These are phyloP conservation scores for Chelonia mydas DNA, from an alignment of 2,797 vertebrate species.

Conservation along the genomic window DNA sequence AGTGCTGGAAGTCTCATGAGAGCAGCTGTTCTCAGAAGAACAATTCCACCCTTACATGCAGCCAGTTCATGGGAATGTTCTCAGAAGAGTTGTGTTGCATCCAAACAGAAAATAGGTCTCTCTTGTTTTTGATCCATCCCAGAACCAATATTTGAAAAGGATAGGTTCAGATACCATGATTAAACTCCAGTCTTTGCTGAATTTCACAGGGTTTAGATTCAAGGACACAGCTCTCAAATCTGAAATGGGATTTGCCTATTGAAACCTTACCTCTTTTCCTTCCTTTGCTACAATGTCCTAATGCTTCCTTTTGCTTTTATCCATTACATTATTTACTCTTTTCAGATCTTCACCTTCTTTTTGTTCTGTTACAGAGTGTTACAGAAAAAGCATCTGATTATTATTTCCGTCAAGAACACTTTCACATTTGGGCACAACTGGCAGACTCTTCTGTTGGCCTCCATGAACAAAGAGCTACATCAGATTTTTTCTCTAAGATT, in stretches of 20 bases:
- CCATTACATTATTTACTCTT: not conserved
- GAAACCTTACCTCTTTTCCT: not conserved
- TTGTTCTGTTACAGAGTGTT: not conserved
- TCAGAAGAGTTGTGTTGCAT: not conserved
- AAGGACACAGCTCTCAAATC: not conserved
- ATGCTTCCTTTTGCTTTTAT: not conserved
- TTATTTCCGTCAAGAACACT: not conserved
- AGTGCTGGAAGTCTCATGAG: not conserved
- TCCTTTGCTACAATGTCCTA: not conserved
- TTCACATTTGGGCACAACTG: constrained; percentile 27
- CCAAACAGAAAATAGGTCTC: not conserved
- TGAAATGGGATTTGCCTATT: not conserved
- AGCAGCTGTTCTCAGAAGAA: not conserved
- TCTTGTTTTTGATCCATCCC: not conserved
- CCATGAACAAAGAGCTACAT: not conserved
- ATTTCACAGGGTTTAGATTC: not conserved
- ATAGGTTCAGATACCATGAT: not conserved
- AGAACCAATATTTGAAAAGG: not conserved
- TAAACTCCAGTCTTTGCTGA: not conserved
- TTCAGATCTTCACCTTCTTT: not conserved
- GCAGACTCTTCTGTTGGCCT: not conserved
- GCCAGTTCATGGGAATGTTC: not conserved
- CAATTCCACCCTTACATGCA: not conserved
- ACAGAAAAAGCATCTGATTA: not conserved
- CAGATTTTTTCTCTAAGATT: not conserved